Conservation (phyloP, 2,113 vertebrate species). For the Heterocephalus glaber region DNA sequence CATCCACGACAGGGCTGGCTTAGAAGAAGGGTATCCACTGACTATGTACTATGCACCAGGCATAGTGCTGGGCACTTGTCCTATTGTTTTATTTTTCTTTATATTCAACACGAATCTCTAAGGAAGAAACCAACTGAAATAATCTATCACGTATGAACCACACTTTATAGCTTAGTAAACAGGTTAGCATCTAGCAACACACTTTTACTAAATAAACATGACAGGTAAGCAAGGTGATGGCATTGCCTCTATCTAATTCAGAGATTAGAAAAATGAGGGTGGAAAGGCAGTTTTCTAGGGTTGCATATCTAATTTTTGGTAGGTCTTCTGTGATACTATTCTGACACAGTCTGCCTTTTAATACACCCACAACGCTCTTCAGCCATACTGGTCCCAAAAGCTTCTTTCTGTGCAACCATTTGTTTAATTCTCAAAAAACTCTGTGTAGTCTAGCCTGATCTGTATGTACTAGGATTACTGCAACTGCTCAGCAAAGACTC, state of each 20-base stretch:
- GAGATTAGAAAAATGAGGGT: not conserved
- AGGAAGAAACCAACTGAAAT: constrained; percentile 13
- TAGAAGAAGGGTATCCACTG: not conserved
- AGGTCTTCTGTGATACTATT: not conserved
- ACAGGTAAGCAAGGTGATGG: not conserved
- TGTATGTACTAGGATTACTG: not conserved
- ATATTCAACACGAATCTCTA: not conserved
- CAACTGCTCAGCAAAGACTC: not conserved
- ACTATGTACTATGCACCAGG: too few relatives aligned
- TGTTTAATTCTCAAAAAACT: not conserved
- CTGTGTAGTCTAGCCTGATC: not conserved
- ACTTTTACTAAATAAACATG: not conserved
- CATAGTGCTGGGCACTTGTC: not conserved
- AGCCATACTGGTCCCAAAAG: not conserved
- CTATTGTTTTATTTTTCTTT: not conserved
- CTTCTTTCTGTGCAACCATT: not conserved
- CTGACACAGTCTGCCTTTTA: not conserved
- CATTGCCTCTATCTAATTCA: not conserved
- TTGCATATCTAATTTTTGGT: not conserved
- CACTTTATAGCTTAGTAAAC: not conserved
- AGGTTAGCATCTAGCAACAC: not conserved
- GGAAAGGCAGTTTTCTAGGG: not conserved
- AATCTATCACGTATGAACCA: not conserved
- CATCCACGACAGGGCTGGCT: too few relatives aligned
- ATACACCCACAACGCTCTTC: not conserved